Evolutionary conservation across 2,888 invertebrate genomes (phyloP), one percentile per base, ranked within the genome.

Genomic region (Oxystoma pomonae): DNA sequence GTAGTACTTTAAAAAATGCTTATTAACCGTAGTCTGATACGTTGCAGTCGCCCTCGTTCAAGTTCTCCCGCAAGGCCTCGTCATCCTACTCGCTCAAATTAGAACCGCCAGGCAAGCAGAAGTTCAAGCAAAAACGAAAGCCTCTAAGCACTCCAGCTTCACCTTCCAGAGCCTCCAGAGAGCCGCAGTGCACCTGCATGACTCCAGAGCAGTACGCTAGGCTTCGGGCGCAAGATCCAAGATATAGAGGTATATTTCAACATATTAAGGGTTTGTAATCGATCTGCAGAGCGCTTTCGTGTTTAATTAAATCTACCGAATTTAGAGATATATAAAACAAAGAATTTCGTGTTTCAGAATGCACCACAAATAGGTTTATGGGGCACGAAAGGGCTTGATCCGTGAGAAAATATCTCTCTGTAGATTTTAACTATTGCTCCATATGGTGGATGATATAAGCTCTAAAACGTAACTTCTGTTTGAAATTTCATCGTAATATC

Each of bases 1-100:
- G 57, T 57, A 57, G 57, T 18, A 50, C 49, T 57, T 62, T 69
- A 70, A 75, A 76, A 72, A 73, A 74, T 75, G 74, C 77, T 77
- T 75, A 78, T 76, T 78, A 76, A 77, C 75, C 73, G 77, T 75
- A 85, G 85, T 85, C 83, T 84, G 85, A 85, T 83, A 82, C 84
- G 82, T 88, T 89, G 83, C 90, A 96, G 96, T 95, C 94, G 84
- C 96, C 95, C 81, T 93, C 95, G 83, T 96, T 95, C 89, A 96
- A 96, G 87, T 96, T 96, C 86, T 94, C 95, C 81, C 90, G 96
- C 82, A 97, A 97, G 87, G 95, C 96, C 77, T 94, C 96, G 74
- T 96, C 96, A 76, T 96, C 96, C 81, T 96, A 96, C 85, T 96
- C 96, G 78, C 87, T 97, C 81, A 94, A 94, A 85, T 85, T 95